A percentile compares a stretch with the other conserved stretches of the same genome.
Conservation (phyloP, 1,140 invertebrate genomes). For the Saccostrea echinata region DNA sequence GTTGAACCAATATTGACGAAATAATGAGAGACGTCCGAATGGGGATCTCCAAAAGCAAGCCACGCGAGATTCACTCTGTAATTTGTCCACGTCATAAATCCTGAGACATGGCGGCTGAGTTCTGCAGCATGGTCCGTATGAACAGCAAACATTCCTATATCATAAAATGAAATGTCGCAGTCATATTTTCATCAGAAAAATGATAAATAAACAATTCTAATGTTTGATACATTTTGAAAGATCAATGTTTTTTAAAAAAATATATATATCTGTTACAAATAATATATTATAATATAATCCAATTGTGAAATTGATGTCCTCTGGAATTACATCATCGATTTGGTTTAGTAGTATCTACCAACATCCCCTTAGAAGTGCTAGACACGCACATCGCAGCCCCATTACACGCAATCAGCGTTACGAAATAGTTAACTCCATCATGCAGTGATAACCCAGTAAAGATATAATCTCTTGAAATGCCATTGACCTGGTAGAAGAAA, state of each 20-base stretch:
- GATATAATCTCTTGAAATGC: slow-evolving; percentile 47
- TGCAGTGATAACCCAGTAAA: slow-evolving; percentile 55
- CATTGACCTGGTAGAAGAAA: slow-evolving; percentile 47
- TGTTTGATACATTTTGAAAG: no score
- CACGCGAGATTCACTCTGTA: slow-evolving; percentile 56
- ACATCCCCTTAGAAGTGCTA: not conserved
- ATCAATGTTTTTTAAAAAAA: no score
- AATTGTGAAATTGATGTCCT: no score
- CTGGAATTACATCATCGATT: slow-evolving; percentile 39
- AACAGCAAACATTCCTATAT: slow-evolving; percentile 63
- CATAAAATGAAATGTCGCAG: no score
- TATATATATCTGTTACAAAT: no score
- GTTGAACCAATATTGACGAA: slow-evolving; percentile 54
- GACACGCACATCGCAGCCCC: slow-evolving; percentile 56
- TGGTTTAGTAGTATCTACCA: slow-evolving; percentile 59
- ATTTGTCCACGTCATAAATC: slow-evolving; percentile 53
- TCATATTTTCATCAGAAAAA: no score
- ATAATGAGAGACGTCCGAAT: slow-evolving; percentile 60
- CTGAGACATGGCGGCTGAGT: slow-evolving; percentile 49
- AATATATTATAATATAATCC: no score
- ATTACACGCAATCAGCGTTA: slow-evolving; percentile 62
- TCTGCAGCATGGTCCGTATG: slow-evolving; percentile 61
- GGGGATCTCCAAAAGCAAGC: slow-evolving; percentile 62
- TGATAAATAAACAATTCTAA: no score
- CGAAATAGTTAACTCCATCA: slow-evolving; percentile 60